A percentile compares a stretch with the other conserved stretches of the same genome.
phyloP scores from a whole-genome alignment of 2,888 invertebrate genomes.

The Dolomedes plantarius region DNA sequence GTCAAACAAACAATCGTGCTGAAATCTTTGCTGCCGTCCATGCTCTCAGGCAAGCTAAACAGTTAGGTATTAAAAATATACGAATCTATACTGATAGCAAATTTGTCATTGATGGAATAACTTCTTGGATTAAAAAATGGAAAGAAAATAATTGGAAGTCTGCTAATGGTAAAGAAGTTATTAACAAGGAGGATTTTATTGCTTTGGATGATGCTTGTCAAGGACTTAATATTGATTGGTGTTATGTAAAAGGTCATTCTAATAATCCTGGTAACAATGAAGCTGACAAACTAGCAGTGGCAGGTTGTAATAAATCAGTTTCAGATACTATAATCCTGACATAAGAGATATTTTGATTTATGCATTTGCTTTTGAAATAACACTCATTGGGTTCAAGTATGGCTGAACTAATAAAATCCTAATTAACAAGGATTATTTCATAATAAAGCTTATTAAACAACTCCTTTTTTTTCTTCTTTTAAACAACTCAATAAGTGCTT shows the following conservation, averaged over 20 bases:
- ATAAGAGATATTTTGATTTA: background rate
- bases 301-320: slow-evolving; percentile 43
- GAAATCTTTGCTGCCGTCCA: slow-evolving; percentile 87
- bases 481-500: too few relatives aligned
- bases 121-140: slow-evolving; percentile 93
- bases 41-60: slow-evolving; percentile 81
- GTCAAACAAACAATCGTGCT: slow-evolving; percentile 95
- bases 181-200: slow-evolving; percentile 89
- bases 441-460: too few relatives aligned
- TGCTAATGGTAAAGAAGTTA: slow-evolving; percentile 84
- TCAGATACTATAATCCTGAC: slow-evolving; percentile 51
- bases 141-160: slow-evolving; percentile 90
- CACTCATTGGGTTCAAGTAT: too few relatives aligned
- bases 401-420: too few relatives aligned
- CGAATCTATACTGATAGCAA: slow-evolving; percentile 92
- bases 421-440: too few relatives aligned
- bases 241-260: slow-evolving; percentile 87
- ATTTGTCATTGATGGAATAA: slow-evolving; percentile 88
- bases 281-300: slow-evolving; percentile 88
- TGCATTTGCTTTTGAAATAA: too few relatives aligned
- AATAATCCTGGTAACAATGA: slow-evolving; percentile 92
- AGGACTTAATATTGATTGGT: slow-evolving; percentile 84
- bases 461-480: too few relatives aligned
- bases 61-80: slow-evolving; percentile 81
- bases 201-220: slow-evolving; percentile 83